Evolutionary conservation across 2,888 invertebrate genomes (phyloP).

Genomic region (Eristalinus sepulchralis): DNA sequence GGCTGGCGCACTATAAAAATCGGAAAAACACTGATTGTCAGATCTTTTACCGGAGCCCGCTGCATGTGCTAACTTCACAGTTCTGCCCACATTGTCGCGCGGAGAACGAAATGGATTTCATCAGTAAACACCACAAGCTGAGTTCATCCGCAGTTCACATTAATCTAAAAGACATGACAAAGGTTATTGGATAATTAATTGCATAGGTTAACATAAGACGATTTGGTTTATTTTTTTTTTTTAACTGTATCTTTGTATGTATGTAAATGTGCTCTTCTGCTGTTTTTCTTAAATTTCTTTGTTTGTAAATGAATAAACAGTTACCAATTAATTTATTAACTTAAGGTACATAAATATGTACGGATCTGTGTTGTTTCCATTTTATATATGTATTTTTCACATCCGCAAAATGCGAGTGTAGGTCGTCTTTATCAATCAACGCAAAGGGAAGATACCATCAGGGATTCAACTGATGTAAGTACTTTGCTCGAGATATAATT

Average conservation of each 20-base stretch:
- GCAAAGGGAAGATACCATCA: too few species aligned
- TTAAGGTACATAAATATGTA: background rate
- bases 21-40: slow-evolving; percentile 83
- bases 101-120: slow-evolving; percentile 84
- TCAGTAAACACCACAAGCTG: slow-evolving; percentile 86
- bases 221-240: background rate
- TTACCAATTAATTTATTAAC: slow-evolving; percentile 42
- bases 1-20: slow-evolving; percentile 87
- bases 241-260: background rate
- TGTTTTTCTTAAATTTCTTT: slow-evolving; percentile 40
- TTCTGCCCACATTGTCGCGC: slow-evolving; percentile 87
- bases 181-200: slow-evolving; percentile 73
- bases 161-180: slow-evolving; percentile 78
- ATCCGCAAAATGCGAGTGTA: too few species aligned
- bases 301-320: slow-evolving; percentile 34
- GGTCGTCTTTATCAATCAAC: too few species aligned
- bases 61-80: slow-evolving; percentile 85
- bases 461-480: too few species aligned
- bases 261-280: background rate
- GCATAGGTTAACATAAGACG: background rate
- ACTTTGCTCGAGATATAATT: too few species aligned
- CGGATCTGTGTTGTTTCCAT: background rate
- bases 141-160: slow-evolving; percentile 78
- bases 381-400: too few species aligned
- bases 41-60: slow-evolving; percentile 86